phyloP scores from a whole-genome alignment of 2,797 vertebrate genomes.

The Sandelia bainsii region DNA sequence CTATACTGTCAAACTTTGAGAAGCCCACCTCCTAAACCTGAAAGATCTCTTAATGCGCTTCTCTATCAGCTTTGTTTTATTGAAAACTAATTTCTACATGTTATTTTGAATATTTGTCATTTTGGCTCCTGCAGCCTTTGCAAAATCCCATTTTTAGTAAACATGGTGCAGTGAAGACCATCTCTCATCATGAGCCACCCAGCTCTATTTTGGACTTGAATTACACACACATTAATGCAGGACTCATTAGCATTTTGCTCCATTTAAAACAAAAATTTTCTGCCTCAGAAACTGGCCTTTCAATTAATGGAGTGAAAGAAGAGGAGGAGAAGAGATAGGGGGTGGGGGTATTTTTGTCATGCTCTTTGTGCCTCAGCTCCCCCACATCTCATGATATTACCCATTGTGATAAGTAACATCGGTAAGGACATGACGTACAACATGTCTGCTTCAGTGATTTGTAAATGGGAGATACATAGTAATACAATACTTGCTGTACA shows the following conservation, averaged over 20 bases:
- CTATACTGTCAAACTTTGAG: background rate
- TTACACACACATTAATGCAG: conserved; percentile 52
- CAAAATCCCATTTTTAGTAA: conserved; percentile 25
- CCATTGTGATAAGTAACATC: conserved; percentile 26
- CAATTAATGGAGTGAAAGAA: conserved; percentile 65
- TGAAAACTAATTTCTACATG: background rate
- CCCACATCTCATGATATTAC: conserved; percentile 44
- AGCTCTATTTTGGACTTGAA: conserved; percentile 55
- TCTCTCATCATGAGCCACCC: conserved; percentile 34
- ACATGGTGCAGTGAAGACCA: conserved; percentile 17
- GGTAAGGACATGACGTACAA: conserved; percentile 9
- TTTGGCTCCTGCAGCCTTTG: conserved; percentile 1
- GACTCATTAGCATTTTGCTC: conserved; percentile 69
- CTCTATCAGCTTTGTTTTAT: background rate
- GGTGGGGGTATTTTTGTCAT: conserved; percentile 52
- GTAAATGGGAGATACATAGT: background rate
- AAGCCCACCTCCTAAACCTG: background rate
- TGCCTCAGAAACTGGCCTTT: conserved; percentile 67
- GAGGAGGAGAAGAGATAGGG: conserved; percentile 33
- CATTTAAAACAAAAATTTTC: conserved; percentile 70
- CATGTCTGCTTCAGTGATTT: conserved; percentile 23
- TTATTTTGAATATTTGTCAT: conserved; percentile 1
- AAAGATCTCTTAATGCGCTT: background rate
- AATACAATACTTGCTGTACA: background rate
- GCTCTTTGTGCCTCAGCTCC: conserved; percentile 51